Evolutionary conservation across 2,797 vertebrate species (phyloP), one percentile per base, ranked within the genome.

Genomic region (Acipenser oxyrinchus): DNA sequence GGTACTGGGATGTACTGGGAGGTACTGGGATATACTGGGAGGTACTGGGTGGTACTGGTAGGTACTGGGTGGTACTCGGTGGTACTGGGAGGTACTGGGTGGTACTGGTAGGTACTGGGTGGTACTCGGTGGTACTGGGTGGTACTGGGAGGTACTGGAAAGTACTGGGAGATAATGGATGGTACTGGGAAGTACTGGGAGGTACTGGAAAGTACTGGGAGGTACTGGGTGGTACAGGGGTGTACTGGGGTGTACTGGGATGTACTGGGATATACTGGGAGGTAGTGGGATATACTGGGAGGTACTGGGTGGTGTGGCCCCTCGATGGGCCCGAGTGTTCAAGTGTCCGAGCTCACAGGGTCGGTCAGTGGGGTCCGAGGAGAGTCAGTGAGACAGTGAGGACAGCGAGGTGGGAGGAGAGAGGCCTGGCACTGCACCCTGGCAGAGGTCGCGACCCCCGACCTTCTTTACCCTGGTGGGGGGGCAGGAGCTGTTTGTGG

Each of bases 401-500:
- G 69, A 69, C 64, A 75, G 65, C 2, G 60, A 10, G 60, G 13
- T 23, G 66, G 50, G 55, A 82, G 65, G 7, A 60, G 48, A 9
- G 11, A 62, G 48, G 70, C 51, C 67, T 75, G 72, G 74, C 49
- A 23, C 66, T 65, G 69, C 49, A 66, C 72, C 61, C 72, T 51
- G 71, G 67, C 68, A 0, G 76, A 77, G 10, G 77, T 72, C 0
- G 83, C 85, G 1, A 82, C 10, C 79, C 82, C 0, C 78, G 74
- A 0, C 76, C 74, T 8, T 78, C 83, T 2, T 82, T 78, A 70
- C 86, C 82, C 74, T 89, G 62, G 51, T 73, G 78, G 15, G 90
- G 87, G 71, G 87, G 90, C 78, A 91, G 73, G 73, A 91, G 84
- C 81, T 90, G 84, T 80, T 91, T 88, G 69, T 90, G 88, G 78